Base-by-base conservation (phyloP, 2,888 invertebrate species). In the Galeopsomyia nigrocyanea region DNA sequence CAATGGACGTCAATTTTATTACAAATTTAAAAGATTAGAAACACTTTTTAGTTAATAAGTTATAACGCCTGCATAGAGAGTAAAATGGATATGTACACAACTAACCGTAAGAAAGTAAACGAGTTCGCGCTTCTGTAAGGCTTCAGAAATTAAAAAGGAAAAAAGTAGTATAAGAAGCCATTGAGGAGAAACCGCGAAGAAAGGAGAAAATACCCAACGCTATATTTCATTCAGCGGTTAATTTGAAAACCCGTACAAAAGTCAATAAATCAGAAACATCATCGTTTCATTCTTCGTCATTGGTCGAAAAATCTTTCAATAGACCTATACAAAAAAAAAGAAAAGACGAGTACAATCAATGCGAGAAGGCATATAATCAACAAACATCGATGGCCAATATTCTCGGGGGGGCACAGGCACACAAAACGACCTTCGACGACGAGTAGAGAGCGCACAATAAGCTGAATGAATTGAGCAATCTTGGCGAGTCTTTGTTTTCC, bases 381-480 rank as follows among this genome's bases (percentile, higher is more conserved):
- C 47, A 17, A 39, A 39, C 39, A 7, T 39, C 39, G 39, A 3
- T 39, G 39, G 39, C 39, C 39, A 10, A 39, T 5, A 26, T 39
- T 39, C 13, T 39, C 39, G 7, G 7, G 13, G 5, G 39, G 3
- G 26, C 26, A n/a, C n/a, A n/a, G n/a, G n/a, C n/a, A 31, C 31
- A 31, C 31, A 31, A 31, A 31, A 31, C 31, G 7, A 31, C 22
- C 51, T 61, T 61, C 17, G 21, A 39, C 53, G 46, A 68, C n/a
- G n/a, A n/a, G n/a, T n/a, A n/a, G n/a, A n/a, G 26, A 10, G 31
- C 17, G 55, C 21, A 60, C 77, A 80, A 81, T 78, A 79, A 82
- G 81, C 81, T 10, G 80, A 82, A 80, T 83, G 84, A 85, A 84
- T 84, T 82, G 84, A 84, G 84, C 84, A 85, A 84, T 85, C 83